Conservation (phyloP, 2,888 invertebrate genomes). For the Agrotis clavis region DNA sequence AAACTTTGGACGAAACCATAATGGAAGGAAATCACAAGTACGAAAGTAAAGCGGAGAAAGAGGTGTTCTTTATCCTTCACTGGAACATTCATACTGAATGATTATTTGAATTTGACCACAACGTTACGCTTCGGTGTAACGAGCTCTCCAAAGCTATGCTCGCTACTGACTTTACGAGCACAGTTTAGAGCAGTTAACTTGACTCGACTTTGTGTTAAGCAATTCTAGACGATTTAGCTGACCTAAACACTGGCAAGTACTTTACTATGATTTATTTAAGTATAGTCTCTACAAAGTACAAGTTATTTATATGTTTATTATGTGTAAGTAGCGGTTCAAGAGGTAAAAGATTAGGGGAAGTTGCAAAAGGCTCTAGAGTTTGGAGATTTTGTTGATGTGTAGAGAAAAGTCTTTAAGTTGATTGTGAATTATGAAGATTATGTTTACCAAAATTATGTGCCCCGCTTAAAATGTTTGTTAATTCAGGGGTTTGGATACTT, state of each 20-base stretch:
- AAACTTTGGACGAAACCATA: no score
- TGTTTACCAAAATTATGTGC: no score
- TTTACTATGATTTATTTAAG: conserved; percentile 75
- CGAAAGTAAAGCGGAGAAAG: no score
- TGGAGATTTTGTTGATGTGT: background rate
- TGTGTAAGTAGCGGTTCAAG: conserved; percentile 8
- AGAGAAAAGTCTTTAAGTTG: no score
- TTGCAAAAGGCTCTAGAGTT: background rate
- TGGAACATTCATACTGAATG: no score
- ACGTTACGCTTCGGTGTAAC: conserved; percentile 68
- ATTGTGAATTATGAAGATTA: no score
- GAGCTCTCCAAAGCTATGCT: conserved; percentile 50
- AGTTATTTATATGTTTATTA: conserved; percentile 23
- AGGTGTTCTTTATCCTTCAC: no score
- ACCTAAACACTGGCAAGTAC: conserved; percentile 56
- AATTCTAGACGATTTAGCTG: conserved; percentile 68
- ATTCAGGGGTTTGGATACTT: no score
- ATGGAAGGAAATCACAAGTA: no score
- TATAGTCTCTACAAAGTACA: conserved; percentile 56
- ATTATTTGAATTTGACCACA: no score
- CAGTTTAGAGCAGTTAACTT: conserved; percentile 69
- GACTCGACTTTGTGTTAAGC: conserved; percentile 69
- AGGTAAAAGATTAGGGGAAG: conserved; percentile 6
- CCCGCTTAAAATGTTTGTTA: no score
- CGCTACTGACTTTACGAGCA: conserved; percentile 72